These are phyloP conservation scores for Pyxicephalus adspersus DNA, from an alignment of 2,113 vertebrate genomes.

Conservation along the genomic window DNA sequence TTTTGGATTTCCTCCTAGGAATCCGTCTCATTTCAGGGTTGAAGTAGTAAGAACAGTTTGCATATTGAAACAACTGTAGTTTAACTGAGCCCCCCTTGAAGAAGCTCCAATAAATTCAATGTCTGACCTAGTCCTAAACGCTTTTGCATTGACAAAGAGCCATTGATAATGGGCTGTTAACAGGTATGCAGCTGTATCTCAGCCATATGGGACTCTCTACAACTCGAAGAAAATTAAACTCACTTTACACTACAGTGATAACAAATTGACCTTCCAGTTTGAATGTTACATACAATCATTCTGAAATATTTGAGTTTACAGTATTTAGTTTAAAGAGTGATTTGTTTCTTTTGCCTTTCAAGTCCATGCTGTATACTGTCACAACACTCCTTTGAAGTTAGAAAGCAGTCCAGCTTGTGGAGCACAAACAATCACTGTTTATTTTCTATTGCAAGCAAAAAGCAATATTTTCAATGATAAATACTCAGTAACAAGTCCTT, in stretches of 20 bases:
- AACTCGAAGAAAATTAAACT: constrained; percentile 31
- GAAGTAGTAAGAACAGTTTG: constrained; percentile 73
- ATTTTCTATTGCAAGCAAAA: no score
- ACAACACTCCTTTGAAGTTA: not conserved
- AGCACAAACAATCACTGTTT: not conserved
- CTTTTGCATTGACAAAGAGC: constrained; percentile 72
- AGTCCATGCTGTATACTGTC: not conserved
- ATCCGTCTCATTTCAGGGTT: constrained; percentile 73
- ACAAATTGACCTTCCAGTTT: constrained; percentile 26
- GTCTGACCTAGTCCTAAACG: constrained; percentile 67
- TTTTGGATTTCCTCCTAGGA: constrained; percentile 65
- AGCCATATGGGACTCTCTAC: constrained; percentile 65
- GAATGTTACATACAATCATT: constrained; percentile 13
- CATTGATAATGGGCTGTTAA: constrained; percentile 70
- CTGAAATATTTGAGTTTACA: not conserved
- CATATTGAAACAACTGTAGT: constrained; percentile 66
- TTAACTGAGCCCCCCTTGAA: constrained; percentile 68
- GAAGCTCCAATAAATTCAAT: constrained; percentile 69
- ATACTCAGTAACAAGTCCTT: no score
- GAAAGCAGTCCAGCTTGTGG: not conserved
- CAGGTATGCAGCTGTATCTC: constrained; percentile 65
- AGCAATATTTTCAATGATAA: no score
- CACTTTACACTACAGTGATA: constrained; percentile 31
- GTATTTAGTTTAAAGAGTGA: not conserved
- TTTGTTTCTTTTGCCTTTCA: not conserved